A percentile compares a stretch with the other conserved stretches of the same genome.
Conservation (phyloP, 2,888 invertebrate species). For the Alcis repandata region DNA sequence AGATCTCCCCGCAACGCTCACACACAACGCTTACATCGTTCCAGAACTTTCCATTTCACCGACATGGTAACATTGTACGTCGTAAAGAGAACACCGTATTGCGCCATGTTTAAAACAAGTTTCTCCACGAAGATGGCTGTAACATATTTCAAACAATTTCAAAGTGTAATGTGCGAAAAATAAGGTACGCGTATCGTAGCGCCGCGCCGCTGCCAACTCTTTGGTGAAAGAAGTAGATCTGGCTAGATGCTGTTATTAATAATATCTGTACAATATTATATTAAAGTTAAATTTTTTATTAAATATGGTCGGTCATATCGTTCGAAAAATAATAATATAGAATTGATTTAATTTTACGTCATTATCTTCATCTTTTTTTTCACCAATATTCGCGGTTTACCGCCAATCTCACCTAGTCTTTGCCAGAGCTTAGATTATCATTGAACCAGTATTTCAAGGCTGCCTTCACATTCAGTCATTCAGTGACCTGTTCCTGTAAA, state of each 20-base stretch:
- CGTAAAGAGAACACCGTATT: conserved; percentile 34
- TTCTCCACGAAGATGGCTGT: conserved; percentile 66
- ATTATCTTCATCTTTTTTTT: too few relatives aligned
- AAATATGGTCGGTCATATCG: too few relatives aligned
- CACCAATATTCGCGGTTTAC: too few relatives aligned
- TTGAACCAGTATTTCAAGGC: too few relatives aligned
- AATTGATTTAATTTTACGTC: too few relatives aligned
- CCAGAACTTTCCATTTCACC: conserved; percentile 29
- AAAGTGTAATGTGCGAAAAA: conserved; percentile 84
- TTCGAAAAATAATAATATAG: too few relatives aligned
- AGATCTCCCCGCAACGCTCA: conserved; percentile 16
- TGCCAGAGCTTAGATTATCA: too few relatives aligned
- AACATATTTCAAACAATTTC: conserved; percentile 83
- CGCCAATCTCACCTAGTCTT: too few relatives aligned
- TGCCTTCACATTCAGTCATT: too few relatives aligned
- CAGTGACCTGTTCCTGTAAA: too few relatives aligned
- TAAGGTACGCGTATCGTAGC: conserved; percentile 75
- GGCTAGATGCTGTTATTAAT: conserved; percentile 49
- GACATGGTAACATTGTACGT: conserved; percentile 30
- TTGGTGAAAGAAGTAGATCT: conserved; percentile 38
- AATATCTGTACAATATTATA: too few relatives aligned
- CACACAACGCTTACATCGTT: conserved; percentile 12
- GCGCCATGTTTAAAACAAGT: conserved; percentile 60
- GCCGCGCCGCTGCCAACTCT: conserved; percentile 50
- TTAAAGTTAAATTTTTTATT: too few relatives aligned